Conservation (phyloP, 2,888 invertebrate species). For the Rosalia funebris region DNA sequence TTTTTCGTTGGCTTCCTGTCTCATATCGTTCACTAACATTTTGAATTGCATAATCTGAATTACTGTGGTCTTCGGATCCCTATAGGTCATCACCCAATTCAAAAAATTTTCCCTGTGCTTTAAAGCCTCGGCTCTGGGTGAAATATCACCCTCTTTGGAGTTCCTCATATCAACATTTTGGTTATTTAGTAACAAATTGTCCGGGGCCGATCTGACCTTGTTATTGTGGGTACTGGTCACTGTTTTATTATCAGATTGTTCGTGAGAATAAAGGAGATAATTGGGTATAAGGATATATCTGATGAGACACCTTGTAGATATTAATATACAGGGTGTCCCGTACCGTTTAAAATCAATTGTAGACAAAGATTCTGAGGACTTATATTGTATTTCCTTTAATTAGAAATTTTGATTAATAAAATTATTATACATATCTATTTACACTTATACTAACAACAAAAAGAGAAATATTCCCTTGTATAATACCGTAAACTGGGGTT, state of each 20-base stretch:
- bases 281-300: slow-evolving; percentile 40
- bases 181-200: slow-evolving; percentile 75
- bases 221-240: slow-evolving; percentile 13
- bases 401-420: slow-evolving; percentile 52
- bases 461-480: too few relatives aligned
- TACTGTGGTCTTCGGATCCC: slow-evolving; percentile 81
- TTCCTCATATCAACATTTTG: not conserved
- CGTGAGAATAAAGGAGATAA: slow-evolving; percentile 51
- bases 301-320: slow-evolving; percentile 46
- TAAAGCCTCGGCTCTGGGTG: slow-evolving; percentile 70
- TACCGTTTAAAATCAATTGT: too few relatives aligned
- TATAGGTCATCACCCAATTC: slow-evolving; percentile 80
- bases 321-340: too few relatives aligned
- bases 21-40: slow-evolving; percentile 78
- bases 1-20: slow-evolving; percentile 67
- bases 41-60: slow-evolving; percentile 82
- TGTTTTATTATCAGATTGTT: slow-evolving; percentile 58
- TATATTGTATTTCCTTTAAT: too few relatives aligned
- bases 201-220: slow-evolving; percentile 74
- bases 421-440: too few relatives aligned
- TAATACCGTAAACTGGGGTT: too few relatives aligned
- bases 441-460: too few relatives aligned
- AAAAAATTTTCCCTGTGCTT: slow-evolving; percentile 84
- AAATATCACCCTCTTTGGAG: slow-evolving; percentile 54
- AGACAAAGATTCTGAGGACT: too few relatives aligned